phyloP scores from a whole-genome alignment of 2,888 invertebrate species.

The Eristalinus sepulchralis region DNA sequence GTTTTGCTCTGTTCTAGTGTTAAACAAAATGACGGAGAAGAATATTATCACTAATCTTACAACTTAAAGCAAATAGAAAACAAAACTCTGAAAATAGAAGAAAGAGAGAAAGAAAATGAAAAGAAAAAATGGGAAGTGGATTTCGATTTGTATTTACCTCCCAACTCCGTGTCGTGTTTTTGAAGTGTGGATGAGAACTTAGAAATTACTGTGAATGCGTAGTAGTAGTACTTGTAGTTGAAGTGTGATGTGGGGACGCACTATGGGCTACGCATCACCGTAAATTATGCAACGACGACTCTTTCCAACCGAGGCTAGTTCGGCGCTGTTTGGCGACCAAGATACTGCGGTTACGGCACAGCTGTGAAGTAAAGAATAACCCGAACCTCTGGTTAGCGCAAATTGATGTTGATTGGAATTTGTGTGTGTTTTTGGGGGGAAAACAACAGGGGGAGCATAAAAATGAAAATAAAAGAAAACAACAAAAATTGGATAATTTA shows the following conservation, averaged over 20 bases:
- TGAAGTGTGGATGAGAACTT: conserved; percentile 49
- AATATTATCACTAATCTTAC: conserved; percentile 57
- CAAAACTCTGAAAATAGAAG: conserved; percentile 34
- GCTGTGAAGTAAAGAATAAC: conserved; percentile 83
- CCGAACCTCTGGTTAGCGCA: conserved; percentile 62
- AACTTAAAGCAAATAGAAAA: conserved; percentile 37
- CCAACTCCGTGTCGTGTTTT: conserved; percentile 39
- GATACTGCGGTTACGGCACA: conserved; percentile 92
- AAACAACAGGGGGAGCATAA: conserved; percentile 4
- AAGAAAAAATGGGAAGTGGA: not conserved
- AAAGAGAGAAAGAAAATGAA: not conserved
- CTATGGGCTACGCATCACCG: conserved; percentile 84
- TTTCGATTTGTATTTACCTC: conserved; percentile 29
- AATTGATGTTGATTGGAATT: conserved; percentile 44
- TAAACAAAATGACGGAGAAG: conserved; percentile 54
- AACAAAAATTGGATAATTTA: conserved; percentile 42
- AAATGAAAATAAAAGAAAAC: conserved; percentile 55
- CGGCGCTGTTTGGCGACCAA: conserved; percentile 92
- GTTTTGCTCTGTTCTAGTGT: conserved; percentile 12
- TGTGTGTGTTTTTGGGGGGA: not conserved
- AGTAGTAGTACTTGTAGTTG: conserved; percentile 63
- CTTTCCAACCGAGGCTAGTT: conserved; percentile 91
- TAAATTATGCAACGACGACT: conserved; percentile 91
- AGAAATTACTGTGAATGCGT: conserved; percentile 63
- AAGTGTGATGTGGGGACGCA: conserved; percentile 36